Evolutionary conservation across 2,888 invertebrate species (phyloP), one percentile per base, ranked within the genome.

Genomic region (Norana najaformis): DNA sequence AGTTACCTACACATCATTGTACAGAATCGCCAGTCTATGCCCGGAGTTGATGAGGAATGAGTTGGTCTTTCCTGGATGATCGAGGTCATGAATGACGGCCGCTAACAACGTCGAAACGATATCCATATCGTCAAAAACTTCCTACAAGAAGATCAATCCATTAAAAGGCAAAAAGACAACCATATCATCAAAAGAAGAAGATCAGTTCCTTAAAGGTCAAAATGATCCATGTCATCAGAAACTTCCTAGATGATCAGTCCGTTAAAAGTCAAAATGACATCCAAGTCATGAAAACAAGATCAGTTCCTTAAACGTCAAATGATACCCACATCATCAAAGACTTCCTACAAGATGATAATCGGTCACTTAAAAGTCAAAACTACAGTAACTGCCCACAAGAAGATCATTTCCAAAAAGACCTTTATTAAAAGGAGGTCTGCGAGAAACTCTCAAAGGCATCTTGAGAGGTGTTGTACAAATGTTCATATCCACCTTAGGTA

Each of bases 11-110:
- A 98, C 96, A 95, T 99, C 99, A 95, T 99, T 99, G 95, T 99
- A 99, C 88, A 99, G 96, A 91, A 99, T 96, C 83, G 99, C 98
- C 93, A 99, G 96, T 37, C 97, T 97, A 95, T 97, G 97, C 92
- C 97, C 96, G 91, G 98, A 96, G 95, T 99, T 99, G 95, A 98
- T 97, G 85, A 99, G 96, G 96, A 98, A 99, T 91, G 96, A 96
- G 93, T 96, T 96, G 16, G 98, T 98, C 93, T 97, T 97, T 89
- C 99, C 99, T 0, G 99, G 99, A 96, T 99, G 99, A 95, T 98
- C 99, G 91, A 99, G 96, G 95, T 99, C 99, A 95, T 99, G 99
- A 13, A 98, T 97, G 6, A 97, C 97, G 18, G 99, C 99, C 3
- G 99, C 97, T 92, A 99, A 96, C 92, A 99, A 96, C 91, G 97